Conservation (phyloP, 64 coral and sea anemone species). For the Stylophora pistillata region DNA sequence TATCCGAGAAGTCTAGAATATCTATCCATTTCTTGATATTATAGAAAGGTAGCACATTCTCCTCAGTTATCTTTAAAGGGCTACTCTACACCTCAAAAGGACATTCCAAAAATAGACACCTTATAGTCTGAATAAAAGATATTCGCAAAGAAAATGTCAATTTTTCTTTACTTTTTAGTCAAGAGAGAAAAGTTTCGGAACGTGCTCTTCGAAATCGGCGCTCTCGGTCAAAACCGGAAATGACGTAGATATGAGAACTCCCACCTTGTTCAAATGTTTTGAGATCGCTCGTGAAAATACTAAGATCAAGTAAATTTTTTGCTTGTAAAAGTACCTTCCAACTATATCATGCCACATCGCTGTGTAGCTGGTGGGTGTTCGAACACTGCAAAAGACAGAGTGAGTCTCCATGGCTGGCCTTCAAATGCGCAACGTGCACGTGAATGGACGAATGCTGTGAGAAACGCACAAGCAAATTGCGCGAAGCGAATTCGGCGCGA, state of each 20-base stretch:
- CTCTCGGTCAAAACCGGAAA: not conserved
- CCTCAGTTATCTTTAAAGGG: too few relatives aligned
- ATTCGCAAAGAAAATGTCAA: not conserved
- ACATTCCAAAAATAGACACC: not conserved
- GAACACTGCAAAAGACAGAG: conserved; percentile 42
- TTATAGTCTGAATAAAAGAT: conserved; percentile 29
- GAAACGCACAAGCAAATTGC: conserved; percentile 49
- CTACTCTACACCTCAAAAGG: conserved; percentile 13
- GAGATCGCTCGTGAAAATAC: too few relatives aligned
- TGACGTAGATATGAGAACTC: conserved; percentile 13
- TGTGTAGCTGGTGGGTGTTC: conserved; percentile 47
- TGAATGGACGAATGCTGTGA: conserved; percentile 43
- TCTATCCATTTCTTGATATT: too few relatives aligned
- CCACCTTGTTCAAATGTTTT: too few relatives aligned
- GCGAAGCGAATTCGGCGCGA: too few relatives aligned
- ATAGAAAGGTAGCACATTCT: too few relatives aligned
- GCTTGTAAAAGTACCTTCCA: not conserved
- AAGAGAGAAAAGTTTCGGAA: conserved; percentile 7
- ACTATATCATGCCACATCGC: conserved; percentile 36
- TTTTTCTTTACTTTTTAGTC: not conserved
- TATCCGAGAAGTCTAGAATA: too few relatives aligned
- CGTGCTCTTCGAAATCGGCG: not conserved
- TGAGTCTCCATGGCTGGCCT: conserved; percentile 43
- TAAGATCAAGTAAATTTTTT: not conserved
- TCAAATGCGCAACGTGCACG: not conserved